These are phyloP conservation scores for Asbolus verrucosus DNA, from an alignment of 1,140 invertebrate species.

Conservation along the genomic window DNA sequence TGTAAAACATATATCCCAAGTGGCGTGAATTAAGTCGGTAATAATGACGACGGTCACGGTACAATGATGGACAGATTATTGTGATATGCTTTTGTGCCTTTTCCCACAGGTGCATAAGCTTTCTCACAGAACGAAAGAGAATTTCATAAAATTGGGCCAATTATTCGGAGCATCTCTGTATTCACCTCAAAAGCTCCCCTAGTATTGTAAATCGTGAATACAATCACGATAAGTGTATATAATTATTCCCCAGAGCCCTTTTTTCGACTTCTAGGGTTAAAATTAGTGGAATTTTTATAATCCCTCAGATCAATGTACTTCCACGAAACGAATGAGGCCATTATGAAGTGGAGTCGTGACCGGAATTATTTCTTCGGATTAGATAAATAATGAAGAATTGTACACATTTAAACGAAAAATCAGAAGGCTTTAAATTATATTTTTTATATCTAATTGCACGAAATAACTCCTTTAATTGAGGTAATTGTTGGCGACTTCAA, in stretches of 20 bases:
- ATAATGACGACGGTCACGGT: neutral
- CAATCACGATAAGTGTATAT: neutral
- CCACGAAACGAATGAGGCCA: conserved; percentile 7
- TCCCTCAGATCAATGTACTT: neutral
- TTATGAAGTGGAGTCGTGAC: conserved; percentile 2
- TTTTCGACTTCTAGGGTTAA: neutral
- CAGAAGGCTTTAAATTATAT: conserved; percentile 3
- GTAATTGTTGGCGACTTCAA: conserved; percentile 16
- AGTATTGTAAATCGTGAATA: neutral
- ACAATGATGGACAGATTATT: conserved; percentile 6
- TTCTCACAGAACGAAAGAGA: conserved; percentile 1
- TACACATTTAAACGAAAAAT: neutral
- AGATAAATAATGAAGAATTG: neutral
- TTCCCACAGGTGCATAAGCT: conserved; percentile 3
- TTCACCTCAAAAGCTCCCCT: neutral
- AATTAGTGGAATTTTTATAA: conserved; percentile 11
- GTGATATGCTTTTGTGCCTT: conserved; percentile 3
- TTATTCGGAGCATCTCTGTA: conserved; percentile 3
- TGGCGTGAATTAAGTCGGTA: neutral
- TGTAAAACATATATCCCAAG: neutral
- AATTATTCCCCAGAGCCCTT: neutral
- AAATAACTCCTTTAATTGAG: conserved; percentile 4
- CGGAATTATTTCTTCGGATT: neutral
- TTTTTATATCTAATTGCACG: neutral
- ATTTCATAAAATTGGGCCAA: neutral